A percentile compares a stretch with the other conserved stretches of the same genome.
These are phyloP conservation scores for Crenichthys baileyi DNA, from an alignment of 2,797 vertebrate species.

Conservation along the genomic window DNA sequence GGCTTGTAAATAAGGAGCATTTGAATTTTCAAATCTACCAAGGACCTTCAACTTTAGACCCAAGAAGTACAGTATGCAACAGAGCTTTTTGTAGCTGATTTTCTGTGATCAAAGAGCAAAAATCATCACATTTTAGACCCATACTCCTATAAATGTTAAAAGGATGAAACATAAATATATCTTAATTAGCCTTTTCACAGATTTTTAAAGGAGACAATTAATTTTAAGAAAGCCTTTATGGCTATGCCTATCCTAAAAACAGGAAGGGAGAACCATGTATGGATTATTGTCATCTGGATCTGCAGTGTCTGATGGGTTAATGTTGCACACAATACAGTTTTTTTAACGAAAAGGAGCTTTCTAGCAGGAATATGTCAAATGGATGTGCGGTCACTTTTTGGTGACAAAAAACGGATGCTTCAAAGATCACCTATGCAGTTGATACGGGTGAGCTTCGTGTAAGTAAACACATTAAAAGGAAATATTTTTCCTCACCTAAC, in stretches of 20 bases:
- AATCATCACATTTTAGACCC: background rate
- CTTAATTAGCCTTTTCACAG: background rate
- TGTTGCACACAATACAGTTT: background rate
- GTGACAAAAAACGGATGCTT: background rate
- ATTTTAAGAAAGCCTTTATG: background rate
- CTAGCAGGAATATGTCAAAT: background rate
- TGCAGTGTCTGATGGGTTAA: background rate
- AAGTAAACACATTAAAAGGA: background rate
- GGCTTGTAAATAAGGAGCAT: slow-evolving; percentile 52
- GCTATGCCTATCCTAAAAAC: background rate
- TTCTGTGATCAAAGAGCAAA: background rate
- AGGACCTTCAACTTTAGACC: background rate
- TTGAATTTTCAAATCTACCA: slow-evolving; percentile 17
- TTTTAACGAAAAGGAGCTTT: background rate
- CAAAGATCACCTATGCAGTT: background rate
- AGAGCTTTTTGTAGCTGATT: background rate
- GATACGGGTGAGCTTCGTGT: background rate
- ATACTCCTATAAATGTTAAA: background rate
- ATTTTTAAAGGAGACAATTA: background rate
- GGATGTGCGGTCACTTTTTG: background rate
- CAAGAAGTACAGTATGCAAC: background rate
- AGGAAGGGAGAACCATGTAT: background rate
- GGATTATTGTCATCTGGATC: too few species aligned
- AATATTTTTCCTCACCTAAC: background rate
- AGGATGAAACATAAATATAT: background rate